These are phyloP conservation scores for Scalopus aquaticus DNA, from an alignment of 2,113 vertebrate genomes.

Conservation along the genomic window DNA sequence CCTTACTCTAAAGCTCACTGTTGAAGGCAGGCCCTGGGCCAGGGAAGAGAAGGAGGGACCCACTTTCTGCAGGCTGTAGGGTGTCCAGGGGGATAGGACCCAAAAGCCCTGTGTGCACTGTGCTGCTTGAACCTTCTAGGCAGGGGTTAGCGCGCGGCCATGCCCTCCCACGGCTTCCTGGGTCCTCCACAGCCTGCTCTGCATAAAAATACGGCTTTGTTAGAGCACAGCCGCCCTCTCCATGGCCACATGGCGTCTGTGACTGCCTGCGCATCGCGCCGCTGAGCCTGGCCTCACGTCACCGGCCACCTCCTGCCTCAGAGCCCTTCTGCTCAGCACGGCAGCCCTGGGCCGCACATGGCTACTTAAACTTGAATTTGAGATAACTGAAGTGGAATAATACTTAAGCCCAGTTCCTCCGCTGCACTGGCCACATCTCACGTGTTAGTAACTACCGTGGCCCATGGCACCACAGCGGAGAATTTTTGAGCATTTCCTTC, in stretches of 20 bases:
- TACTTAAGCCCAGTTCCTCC: not conserved
- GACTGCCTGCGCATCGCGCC: not conserved
- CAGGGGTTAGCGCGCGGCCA: not conserved
- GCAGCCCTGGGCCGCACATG: not conserved
- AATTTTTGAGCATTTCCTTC: not conserved
- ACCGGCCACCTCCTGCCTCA: not conserved
- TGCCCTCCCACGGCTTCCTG: not conserved
- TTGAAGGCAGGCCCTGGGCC: not conserved
- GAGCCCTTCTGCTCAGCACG: too few relatives aligned
- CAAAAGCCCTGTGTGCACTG: not conserved
- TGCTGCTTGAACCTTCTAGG: not conserved
- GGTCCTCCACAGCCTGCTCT: not conserved
- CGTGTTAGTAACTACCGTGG: not conserved
- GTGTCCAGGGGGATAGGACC: not conserved
- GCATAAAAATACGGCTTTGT: not conserved
- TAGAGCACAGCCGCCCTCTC: fast-evolving
- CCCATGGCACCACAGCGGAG: fast-evolving
- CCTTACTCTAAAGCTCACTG: not conserved
- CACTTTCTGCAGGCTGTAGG: not conserved
- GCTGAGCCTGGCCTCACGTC: fast-evolving
- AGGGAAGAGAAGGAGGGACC: not conserved
- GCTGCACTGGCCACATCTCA: too few relatives aligned
- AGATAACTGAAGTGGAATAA: not conserved
- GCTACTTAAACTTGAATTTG: not conserved
- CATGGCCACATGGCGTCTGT: not conserved